Evolutionary conservation across 2,113 vertebrate genomes (phyloP).

Genomic region (Scartelaos histophorus): DNA sequence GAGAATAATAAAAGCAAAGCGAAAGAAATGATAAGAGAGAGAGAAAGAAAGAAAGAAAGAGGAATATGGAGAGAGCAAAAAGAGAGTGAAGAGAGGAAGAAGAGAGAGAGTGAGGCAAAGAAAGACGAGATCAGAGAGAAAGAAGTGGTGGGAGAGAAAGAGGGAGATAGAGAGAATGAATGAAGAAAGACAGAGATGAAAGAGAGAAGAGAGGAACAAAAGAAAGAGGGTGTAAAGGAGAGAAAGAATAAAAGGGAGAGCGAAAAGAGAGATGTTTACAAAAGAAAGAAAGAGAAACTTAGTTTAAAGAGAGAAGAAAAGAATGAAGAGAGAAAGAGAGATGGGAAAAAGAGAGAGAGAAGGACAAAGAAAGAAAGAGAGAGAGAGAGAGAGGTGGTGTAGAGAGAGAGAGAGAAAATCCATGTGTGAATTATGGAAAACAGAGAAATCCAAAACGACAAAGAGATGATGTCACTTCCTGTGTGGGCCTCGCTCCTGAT

Average conservation of each 20-base stretch:
- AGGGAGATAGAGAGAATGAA: too few species aligned
- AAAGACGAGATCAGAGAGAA: neutral
- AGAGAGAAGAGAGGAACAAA: too few species aligned
- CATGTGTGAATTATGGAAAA: neutral
- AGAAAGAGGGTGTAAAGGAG: neutral
- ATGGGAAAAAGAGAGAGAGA: neutral
- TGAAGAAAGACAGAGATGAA: neutral
- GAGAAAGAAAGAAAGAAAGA: too few species aligned
- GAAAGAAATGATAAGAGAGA: too few species aligned
- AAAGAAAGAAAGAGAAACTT: too few species aligned
- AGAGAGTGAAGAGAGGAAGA: too few species aligned
- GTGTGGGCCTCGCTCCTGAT: neutral
- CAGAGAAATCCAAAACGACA: constrained; percentile 5
- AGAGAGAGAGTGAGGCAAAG: too few species aligned
- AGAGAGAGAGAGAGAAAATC: neutral
- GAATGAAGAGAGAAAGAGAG: neutral
- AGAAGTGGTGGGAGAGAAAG: neutral
- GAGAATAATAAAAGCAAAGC: too few species aligned
- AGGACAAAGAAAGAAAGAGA: neutral
- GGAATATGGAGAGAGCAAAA: too few species aligned
- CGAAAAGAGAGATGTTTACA: too few species aligned
- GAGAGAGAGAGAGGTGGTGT: neutral
- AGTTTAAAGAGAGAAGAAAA: neutral
- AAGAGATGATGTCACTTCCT: constrained; percentile 7
- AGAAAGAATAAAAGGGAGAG: neutral